Base-by-base conservation (phyloP, 2,797 vertebrate species). In the Diceros bicornis region DNA sequence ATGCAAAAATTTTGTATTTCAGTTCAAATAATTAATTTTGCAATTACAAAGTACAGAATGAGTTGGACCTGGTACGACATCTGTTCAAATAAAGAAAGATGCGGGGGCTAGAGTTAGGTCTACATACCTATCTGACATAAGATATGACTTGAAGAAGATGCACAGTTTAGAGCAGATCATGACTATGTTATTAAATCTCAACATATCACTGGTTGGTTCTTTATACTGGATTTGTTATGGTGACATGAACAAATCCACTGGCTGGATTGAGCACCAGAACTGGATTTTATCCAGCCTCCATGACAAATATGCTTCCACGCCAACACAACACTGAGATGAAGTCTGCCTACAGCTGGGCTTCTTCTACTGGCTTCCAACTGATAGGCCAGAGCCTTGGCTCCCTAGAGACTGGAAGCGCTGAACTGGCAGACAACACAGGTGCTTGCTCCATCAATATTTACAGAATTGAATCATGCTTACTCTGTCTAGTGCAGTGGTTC, bases 21-120 rank as follows among this genome's bases (percentile, higher is more conserved):
- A 52, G n/a, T n/a, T 82, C 14, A 18, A 82, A 89, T 59, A 69
- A 94, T 89, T n/a, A 44, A 71, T 69, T 91, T 68, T 20, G 68
- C 10, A 62, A 57, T 41, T 69, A 64, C 20, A 74, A 62, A 62
- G 2, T 50, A 62, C 1, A 61, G 41, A 79, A 79, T 41, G 20
- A 88, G 11, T 79, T 82, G 29, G 37, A 64, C 32, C 23, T 91
- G 18, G 17, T 34, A 34, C 11, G 16, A 34, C 4, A 72, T 44
- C 41, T 32, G 55, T 93, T 88, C 16, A 92, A 86, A 84, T 52
- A 44, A 50, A 52, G 94, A 85, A 92, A n/a, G 27, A 83, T 44
- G 7, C 32, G 3, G 14, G 1, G 52, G 16, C 82, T 71, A 71
- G 25, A 25, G 25, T 52, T 27, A 89, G 29, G 59, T 44, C 68